A percentile compares a stretch with the other conserved stretches of the same genome.
phyloP scores from a whole-genome alignment of 2,888 invertebrate genomes.

The Nephrotoma appendiculata region DNA sequence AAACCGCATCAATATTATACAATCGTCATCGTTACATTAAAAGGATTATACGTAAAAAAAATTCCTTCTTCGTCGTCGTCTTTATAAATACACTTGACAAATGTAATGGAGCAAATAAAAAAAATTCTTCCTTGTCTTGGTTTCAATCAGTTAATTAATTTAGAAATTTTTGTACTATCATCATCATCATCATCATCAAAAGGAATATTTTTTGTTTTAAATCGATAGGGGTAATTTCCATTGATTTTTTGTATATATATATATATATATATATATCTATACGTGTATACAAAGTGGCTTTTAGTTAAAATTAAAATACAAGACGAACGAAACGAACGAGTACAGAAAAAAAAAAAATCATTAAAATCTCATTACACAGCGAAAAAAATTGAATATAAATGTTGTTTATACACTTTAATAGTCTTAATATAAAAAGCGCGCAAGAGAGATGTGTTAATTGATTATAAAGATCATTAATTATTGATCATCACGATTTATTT shows the following conservation, averaged over 20 bases:
- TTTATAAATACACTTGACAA: neutral
- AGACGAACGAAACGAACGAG: neutral
- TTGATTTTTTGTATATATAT: neutral
- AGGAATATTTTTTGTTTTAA: neutral
- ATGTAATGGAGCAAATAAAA: neutral
- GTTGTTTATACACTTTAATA: neutral
- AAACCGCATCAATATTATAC: neutral
- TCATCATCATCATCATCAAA: neutral
- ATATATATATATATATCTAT: too few relatives aligned
- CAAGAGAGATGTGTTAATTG: neutral
- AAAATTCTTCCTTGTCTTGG: neutral
- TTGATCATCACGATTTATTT: neutral
- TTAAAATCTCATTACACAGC: neutral
- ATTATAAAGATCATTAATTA: neutral
- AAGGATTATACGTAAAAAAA: neutral
- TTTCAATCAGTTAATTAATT: neutral
- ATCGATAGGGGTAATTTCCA: conserved; percentile 4
- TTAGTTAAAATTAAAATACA: neutral
- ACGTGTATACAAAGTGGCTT: neutral
- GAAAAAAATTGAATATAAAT: neutral
- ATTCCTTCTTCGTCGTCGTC: neutral
- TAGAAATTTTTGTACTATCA: neutral
- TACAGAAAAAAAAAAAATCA: neutral
- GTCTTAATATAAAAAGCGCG: neutral
- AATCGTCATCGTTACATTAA: neutral